A percentile compares a stretch with the other conserved stretches of the same genome.
Conservation (phyloP, 1,140 invertebrate species). For the Gerris buenoi region DNA sequence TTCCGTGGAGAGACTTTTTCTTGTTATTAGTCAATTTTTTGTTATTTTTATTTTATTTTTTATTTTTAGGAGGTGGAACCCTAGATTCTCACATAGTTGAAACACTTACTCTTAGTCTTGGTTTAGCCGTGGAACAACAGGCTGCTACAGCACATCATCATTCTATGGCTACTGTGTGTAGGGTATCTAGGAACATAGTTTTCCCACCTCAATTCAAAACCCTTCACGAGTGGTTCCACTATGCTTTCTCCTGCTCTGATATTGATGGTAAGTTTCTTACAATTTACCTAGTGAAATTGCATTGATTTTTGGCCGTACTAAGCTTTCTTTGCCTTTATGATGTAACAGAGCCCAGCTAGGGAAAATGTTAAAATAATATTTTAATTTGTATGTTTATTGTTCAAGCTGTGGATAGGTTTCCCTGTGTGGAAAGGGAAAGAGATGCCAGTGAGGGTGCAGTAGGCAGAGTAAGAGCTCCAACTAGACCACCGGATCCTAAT, state of each 20-base stretch:
- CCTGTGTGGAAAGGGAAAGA: constrained; percentile 58
- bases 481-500: constrained; percentile 60
- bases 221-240: constrained; percentile 90
- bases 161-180: constrained; percentile 83
- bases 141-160: constrained; percentile 47
- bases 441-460: constrained; percentile 30
- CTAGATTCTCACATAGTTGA: constrained; percentile 61
- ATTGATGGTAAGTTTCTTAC: constrained; percentile 57
- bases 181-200: constrained; percentile 74
- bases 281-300: neutral
- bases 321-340: no score
- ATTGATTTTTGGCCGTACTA: no score
- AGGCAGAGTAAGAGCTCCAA: constrained; percentile 27
- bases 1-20: no score
- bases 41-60: no score
- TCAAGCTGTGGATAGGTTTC: constrained; percentile 75
- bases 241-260: constrained; percentile 83
- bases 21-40: no score
- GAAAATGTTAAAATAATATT: no score
- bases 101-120: constrained; percentile 76
- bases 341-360: no score
- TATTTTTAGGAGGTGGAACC: constrained; percentile 6
- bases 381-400: constrained; percentile 4
- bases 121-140: constrained; percentile 45
- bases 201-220: constrained; percentile 91